Evolutionary conservation across 2,888 invertebrate genomes (phyloP).

Genomic region (Mythimna loreyi): DNA sequence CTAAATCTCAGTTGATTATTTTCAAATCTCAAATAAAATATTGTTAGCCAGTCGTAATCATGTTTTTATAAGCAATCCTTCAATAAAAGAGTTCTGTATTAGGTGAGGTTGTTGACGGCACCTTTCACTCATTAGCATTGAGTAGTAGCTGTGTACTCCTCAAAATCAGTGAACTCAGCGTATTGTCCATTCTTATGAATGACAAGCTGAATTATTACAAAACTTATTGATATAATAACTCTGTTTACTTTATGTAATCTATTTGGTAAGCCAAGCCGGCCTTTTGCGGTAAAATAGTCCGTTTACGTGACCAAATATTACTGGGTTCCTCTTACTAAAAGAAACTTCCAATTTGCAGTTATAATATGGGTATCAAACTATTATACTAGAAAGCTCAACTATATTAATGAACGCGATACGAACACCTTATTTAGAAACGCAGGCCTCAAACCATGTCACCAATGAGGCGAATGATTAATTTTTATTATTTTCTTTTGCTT

Average conservation of each 20-base stretch:
- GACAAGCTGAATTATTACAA: slow-evolving; percentile 5
- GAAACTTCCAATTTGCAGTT: background rate
- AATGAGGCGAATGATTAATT: slow-evolving; percentile 49
- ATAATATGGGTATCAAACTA: background rate
- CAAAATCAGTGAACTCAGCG: slow-evolving; percentile 12
- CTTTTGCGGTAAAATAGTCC: slow-evolving; percentile 9
- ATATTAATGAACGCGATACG: slow-evolving; percentile 5
- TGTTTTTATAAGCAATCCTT: slow-evolving; percentile 14
- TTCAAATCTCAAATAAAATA: background rate
- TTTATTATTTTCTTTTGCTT: slow-evolving; percentile 37
- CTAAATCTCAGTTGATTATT: background rate
- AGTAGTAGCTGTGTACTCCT: no score
- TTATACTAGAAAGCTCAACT: slow-evolving; percentile 12
- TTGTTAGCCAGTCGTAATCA: slow-evolving; percentile 1
- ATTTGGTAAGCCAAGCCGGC: slow-evolving; percentile 17
- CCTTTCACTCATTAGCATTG: slow-evolving; percentile 46
- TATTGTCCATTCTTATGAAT: slow-evolving; percentile 20
- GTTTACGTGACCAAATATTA: background rate
- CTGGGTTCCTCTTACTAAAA: background rate
- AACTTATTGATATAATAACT: slow-evolving; percentile 19
- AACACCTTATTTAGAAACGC: slow-evolving; percentile 5
- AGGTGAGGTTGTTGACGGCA: background rate
- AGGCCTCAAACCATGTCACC: slow-evolving; percentile 27
- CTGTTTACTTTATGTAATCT: slow-evolving; percentile 32
- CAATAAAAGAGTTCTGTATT: slow-evolving; percentile 2